Base-by-base conservation (phyloP, 2,888 invertebrate genomes). In the Steinernema hermaphroditum region DNA sequence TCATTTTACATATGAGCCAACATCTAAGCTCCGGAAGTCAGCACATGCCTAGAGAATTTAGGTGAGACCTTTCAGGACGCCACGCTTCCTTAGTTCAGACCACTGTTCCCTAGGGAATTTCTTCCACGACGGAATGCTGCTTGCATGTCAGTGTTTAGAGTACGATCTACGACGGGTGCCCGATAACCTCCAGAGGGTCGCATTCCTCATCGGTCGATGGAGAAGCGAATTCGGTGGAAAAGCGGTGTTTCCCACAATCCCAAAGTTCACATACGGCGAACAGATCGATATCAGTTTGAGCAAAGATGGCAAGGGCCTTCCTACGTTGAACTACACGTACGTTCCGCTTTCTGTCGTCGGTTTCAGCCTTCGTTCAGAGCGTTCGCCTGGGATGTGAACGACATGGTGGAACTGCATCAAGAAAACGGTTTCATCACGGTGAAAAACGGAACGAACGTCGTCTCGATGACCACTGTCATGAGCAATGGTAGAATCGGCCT, bases 161-260 rank as follows among this genome's bases (percentile, higher is more conserved):
- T 86, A 85, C 76, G 84, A 86, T 57, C 74, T 83, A 19, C 74
- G 72, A 0, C 74, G 72, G 0, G 71, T 85, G 54, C 85, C 84
- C 0, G 49, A 69, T 22, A 74, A 81, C 19, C 70, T 86, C 68
- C 76, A 77, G 34, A 76, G 81, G 14, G 72, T 86, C 34, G 85
- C 85, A 2, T 86, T 84, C 77, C 77, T 86, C 75, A 77, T 86
- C 1, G 86, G 86, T 19, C 77, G 75, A 74, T 86, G 86, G 86
- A 57, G 85, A 68, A 80, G 80, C 8, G 86, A 87, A 50, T 86
- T 86, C 57, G 84, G 84, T 1, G 84, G 84, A 16, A 34, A 76
- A 71, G 85, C 85, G 2, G 80, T 81, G 69, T 86, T 86, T 72
- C 86, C 86, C 6, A 87, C 86, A 1, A 87, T 86, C 72, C 86